phyloP scores from a whole-genome alignment of 2,888 invertebrate species.

The Drosophila cracens region DNA sequence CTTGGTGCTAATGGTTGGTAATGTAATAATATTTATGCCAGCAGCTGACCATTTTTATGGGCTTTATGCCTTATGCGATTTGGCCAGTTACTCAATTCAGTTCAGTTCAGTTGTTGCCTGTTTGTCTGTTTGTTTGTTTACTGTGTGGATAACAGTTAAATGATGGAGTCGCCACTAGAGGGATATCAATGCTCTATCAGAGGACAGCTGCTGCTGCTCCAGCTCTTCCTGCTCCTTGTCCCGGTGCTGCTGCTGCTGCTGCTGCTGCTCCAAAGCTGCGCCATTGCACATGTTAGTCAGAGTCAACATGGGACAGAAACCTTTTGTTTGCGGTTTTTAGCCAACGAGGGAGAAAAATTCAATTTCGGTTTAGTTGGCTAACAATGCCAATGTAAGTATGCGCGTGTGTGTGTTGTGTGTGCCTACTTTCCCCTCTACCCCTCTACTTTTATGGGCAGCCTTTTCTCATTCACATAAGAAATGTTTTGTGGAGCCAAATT shows the following conservation, averaged over 20 bases:
- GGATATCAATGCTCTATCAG: slow-evolving; percentile 52
- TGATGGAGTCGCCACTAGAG: slow-evolving; percentile 41
- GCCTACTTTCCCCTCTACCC: not conserved
- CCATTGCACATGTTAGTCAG: slow-evolving; percentile 61
- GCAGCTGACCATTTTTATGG: slow-evolving; percentile 68
- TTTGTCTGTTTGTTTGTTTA: slow-evolving; percentile 31
- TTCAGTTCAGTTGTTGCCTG: slow-evolving; percentile 6
- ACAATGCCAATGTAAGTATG: slow-evolving; percentile 63
- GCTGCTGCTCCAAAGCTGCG: slow-evolving; percentile 20
- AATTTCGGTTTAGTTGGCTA: slow-evolving; percentile 81
- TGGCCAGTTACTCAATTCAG: slow-evolving; percentile 76
- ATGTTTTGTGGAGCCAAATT: slow-evolving; percentile 80
- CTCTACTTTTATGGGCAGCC: slow-evolving; percentile 42
- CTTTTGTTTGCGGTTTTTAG: slow-evolving; percentile 82
- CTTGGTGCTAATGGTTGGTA: slow-evolving; percentile 56
- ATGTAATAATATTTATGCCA: slow-evolving; percentile 80
- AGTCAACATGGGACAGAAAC: slow-evolving; percentile 73
- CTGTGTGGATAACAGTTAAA: slow-evolving; percentile 56
- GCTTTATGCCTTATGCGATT: slow-evolving; percentile 69
- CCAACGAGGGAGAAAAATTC: slow-evolving; percentile 81
- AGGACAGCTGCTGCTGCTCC: slow-evolving; percentile 35
- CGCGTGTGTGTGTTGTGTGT: slow-evolving; percentile 7
- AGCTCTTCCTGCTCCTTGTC: not conserved
- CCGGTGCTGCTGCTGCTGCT: not conserved
- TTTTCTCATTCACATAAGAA: slow-evolving; percentile 63